Evolutionary conservation across 1,140 invertebrate genomes (phyloP), one percentile per base, ranked within the genome.

Genomic region (Panonychus citri): DNA sequence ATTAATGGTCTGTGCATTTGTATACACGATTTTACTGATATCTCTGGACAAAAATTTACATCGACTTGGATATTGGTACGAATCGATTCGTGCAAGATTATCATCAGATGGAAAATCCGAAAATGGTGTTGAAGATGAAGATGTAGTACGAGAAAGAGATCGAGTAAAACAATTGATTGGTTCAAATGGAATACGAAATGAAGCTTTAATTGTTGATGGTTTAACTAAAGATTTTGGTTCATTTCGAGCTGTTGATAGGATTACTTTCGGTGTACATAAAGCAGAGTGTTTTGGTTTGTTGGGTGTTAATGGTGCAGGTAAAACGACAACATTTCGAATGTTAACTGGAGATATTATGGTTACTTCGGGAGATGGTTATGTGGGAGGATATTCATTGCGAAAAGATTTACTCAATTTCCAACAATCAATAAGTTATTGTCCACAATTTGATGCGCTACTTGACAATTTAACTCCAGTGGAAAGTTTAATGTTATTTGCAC

Each of bases 391-490:
- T 19, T 27, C 15, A 17, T 13, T 62, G 0, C 26, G n/a, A 57
- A 66, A 70, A 42, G 83, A 85, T 72, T 69, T 85, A 53, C 65
- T 71, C 2, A 13, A 57, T 53, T 65, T 60, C 59, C 64, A 59
- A 27, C 28, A 50, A 7, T 51, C 67, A 43, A 67, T 76, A 59
- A 74, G 75, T 13, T 76, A 76, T 62, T 76, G 75, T 64, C 75
- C 75, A 5, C 75, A 76, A 63, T 74, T 72, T 70, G 82, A 85
- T 71, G 86, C 83, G 4, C 69, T 91, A 37, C 76, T 86, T 56
- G 77, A 80, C 53, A 78, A 83, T 63, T 70, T 89, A 42, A 88
- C 82, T 1, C 84, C 82, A 17, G 28, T 8, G 25, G 50, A 52
- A 52, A 52, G 8, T 3, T 28, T 52, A 4, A 24, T 15, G 28